Evolutionary conservation across 92 coral and sea anemone species (phyloP).

Genomic region (Porites evermanni): DNA sequence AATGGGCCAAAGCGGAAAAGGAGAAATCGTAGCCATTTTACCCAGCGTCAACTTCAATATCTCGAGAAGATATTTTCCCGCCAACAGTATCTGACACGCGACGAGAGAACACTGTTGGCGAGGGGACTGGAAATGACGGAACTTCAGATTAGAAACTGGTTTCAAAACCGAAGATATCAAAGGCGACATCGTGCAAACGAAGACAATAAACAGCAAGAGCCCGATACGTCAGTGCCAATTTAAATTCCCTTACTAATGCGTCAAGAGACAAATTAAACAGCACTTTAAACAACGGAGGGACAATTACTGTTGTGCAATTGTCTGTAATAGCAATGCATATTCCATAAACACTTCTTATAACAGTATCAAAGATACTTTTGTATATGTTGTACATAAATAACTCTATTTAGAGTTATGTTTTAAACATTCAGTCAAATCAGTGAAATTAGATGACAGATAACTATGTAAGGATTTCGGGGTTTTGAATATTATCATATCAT

Average conservation of each 20-base stretch:
- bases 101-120: conserved; percentile 87
- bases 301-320: not conserved
- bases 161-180: conserved; percentile 86
- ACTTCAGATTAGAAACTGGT: conserved; percentile 90
- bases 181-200: conserved; percentile 56
- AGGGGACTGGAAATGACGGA: conserved; percentile 90
- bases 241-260: not conserved
- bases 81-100: conserved; percentile 84
- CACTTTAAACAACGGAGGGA: not conserved
- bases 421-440: too few species aligned
- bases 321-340: not conserved
- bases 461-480: too few species aligned
- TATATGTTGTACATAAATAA: not conserved
- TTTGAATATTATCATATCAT: too few species aligned
- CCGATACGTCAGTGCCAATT: conserved; percentile 4
- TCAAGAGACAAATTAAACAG: not conserved
- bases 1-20: conserved; percentile 50
- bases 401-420: too few species aligned
- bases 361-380: not conserved
- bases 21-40: conserved; percentile 78
- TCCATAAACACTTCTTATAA: not conserved
- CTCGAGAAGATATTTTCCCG: conserved; percentile 78
- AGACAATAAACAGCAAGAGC: conserved; percentile 1
- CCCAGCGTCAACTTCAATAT: conserved; percentile 79
- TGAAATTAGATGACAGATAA: too few species aligned